These are phyloP conservation scores for Microtus montanus DNA, from an alignment of 2,113 vertebrate species.

Conservation along the genomic window DNA sequence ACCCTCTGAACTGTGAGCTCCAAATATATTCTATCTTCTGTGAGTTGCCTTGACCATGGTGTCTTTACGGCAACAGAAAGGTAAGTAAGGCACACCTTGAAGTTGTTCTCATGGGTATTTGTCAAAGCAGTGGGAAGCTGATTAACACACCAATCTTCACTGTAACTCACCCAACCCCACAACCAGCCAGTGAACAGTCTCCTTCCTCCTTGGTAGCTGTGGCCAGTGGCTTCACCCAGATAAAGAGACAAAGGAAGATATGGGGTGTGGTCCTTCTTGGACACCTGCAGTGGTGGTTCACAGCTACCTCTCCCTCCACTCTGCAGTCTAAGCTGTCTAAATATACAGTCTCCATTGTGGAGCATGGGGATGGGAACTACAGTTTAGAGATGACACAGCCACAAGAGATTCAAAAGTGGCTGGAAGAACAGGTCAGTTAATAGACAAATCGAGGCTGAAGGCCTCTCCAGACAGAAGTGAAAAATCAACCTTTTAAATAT, in stretches of 20 bases:
- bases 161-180: neutral
- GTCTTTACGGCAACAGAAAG: neutral
- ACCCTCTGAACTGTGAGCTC: neutral
- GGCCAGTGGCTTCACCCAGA: neutral
- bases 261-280: neutral
- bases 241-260: neutral
- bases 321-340: neutral
- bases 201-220: neutral
- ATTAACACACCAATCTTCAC: neutral
- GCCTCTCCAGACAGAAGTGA: neutral
- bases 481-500: neutral
- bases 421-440: too few relatives aligned
- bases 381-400: fast-evolving
- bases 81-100: neutral
- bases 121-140: neutral
- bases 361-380: neutral
- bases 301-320: neutral
- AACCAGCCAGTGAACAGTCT: neutral
- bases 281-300: too few relatives aligned
- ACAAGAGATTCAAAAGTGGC: too few relatives aligned
- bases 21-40: neutral
- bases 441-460: neutral
- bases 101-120: neutral
- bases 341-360: neutral
- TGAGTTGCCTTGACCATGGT: neutral